These are phyloP conservation scores for Himalopsyche anomala DNA, from an alignment of 2,888 invertebrate genomes.

Conservation along the genomic window DNA sequence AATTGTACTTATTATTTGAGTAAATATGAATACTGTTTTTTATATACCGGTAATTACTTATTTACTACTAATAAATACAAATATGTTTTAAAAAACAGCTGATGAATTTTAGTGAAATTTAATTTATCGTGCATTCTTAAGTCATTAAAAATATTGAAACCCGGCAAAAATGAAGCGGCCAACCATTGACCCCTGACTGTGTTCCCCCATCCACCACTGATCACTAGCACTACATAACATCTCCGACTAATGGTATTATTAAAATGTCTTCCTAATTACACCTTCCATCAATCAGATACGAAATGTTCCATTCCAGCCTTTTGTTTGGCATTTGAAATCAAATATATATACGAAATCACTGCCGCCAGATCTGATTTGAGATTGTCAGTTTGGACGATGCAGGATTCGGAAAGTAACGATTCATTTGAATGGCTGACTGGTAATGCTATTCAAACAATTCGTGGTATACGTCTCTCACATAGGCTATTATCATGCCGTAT, in stretches of 20 bases:
- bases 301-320: slow-evolving; percentile 63
- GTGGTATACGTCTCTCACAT: slow-evolving; percentile 23
- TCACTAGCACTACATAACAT: slow-evolving; percentile 68
- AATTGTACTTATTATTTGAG: too few species aligned
- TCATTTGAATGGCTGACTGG: slow-evolving; percentile 32
- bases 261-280: slow-evolving; percentile 79
- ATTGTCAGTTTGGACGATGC: slow-evolving; percentile 25
- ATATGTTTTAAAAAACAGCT: too few species aligned
- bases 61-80: too few species aligned
- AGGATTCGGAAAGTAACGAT: slow-evolving; percentile 31
- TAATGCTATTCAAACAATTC: slow-evolving; percentile 37
- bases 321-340: slow-evolving; percentile 65
- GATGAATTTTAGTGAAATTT: too few species aligned
- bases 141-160: too few species aligned
- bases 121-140: too few species aligned
- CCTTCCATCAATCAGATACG: slow-evolving; percentile 76
- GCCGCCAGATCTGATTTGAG: slow-evolving; percentile 50
- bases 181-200: slow-evolving; percentile 40
- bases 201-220: slow-evolving; percentile 42
- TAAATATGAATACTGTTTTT: too few species aligned
- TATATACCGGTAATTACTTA: too few species aligned
- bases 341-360: slow-evolving; percentile 63
- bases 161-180: neutral
- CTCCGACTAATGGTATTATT: slow-evolving; percentile 76
- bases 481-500: neutral